phyloP scores from a whole-genome alignment of 2,888 invertebrate genomes.

The Strigamia crassipes region DNA sequence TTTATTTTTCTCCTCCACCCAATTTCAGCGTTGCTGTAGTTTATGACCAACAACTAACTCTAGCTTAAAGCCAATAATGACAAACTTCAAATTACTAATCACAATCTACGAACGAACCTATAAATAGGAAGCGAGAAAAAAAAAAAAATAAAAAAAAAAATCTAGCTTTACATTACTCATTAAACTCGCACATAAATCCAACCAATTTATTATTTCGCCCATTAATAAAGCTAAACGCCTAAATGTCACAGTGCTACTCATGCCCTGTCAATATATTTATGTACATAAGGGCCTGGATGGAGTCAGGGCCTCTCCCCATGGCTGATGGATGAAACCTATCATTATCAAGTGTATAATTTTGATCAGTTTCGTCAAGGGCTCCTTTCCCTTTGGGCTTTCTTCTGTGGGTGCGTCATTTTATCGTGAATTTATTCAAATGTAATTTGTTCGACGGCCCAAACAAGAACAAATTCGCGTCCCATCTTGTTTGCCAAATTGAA shows the following conservation, averaged over 20 bases:
- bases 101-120: neutral
- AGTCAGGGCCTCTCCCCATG: slow-evolving; percentile 35
- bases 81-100: slow-evolving; percentile 24
- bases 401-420: slow-evolving; percentile 30
- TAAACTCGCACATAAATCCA: neutral
- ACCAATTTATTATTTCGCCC: neutral
- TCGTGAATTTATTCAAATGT: slow-evolving; percentile 25
- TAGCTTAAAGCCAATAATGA: slow-evolving; percentile 28
- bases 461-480: neutral
- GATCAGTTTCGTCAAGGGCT: slow-evolving; percentile 25
- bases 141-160: neutral
- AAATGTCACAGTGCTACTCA: neutral
- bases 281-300: slow-evolving; percentile 25
- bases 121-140: neutral
- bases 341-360: slow-evolving; percentile 37
- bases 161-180: neutral
- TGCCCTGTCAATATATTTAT: slow-evolving; percentile 29
- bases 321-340: slow-evolving; percentile 42
- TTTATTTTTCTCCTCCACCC: slow-evolving; percentile 37
- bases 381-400: slow-evolving; percentile 39
- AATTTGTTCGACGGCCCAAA: slow-evolving; percentile 7
- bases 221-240: neutral
- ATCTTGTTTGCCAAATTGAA: neutral
- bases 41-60: slow-evolving; percentile 25
- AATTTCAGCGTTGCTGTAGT: slow-evolving; percentile 23